Conservation (phyloP, 2,797 vertebrate genomes). For the Pogoniulus pusillus region DNA sequence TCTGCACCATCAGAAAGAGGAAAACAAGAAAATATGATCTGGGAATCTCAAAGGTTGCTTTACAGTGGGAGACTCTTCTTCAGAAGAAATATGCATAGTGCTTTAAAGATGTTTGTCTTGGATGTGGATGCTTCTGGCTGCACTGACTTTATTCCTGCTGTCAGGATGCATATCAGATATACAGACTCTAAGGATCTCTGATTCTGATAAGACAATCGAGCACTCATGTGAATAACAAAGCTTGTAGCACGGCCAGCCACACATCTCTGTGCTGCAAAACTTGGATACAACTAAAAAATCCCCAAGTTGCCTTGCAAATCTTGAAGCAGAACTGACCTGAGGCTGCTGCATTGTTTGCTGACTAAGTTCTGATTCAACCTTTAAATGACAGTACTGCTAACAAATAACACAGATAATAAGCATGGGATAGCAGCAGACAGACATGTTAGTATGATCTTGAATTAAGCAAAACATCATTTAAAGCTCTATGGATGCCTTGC, state of each 20-base stretch:
- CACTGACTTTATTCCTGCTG: neutral
- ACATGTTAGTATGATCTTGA: neutral
- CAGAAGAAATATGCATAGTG: neutral
- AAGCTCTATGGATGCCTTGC: neutral
- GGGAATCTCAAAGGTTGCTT: neutral
- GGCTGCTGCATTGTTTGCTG: constrained; percentile 10
- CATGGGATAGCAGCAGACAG: neutral
- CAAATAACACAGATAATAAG: neutral
- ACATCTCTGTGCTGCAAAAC: neutral
- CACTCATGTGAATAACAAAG: constrained; percentile 25
- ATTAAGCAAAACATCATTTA: neutral
- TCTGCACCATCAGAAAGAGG: neutral
- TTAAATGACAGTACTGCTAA: neutral
- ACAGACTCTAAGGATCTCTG: neutral
- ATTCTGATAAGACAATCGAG: constrained; percentile 8
- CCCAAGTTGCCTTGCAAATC: neutral
- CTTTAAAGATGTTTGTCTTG: neutral
- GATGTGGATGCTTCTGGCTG: neutral
- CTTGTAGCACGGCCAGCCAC: neutral
- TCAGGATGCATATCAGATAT: constrained; percentile 8
- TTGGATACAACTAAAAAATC: neutral
- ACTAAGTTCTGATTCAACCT: constrained; percentile 4
- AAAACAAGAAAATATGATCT: neutral
- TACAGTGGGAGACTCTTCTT: neutral
- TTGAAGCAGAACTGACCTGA: constrained; percentile 35